Conservation (phyloP, 1,140 invertebrate genomes). For the Protaetia brevitarsis region DNA sequence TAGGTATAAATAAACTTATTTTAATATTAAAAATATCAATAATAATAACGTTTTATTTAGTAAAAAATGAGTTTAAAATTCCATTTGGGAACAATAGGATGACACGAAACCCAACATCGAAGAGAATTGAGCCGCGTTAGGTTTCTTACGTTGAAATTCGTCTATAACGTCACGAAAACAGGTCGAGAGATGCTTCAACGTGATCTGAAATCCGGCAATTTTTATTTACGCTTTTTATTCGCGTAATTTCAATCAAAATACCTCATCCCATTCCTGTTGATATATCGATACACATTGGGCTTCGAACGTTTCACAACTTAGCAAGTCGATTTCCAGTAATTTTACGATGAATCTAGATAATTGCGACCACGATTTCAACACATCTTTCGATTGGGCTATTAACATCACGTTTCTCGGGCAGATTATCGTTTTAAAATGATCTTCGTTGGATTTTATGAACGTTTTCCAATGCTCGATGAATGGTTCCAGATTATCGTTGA, state of each 20-base stretch:
- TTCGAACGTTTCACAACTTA: conserved; percentile 38
- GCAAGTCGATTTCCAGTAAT: conserved; percentile 32
- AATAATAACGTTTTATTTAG: not conserved
- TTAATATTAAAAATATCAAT: not conserved
- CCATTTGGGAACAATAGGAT: conserved; percentile 42
- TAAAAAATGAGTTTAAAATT: conserved; percentile 26
- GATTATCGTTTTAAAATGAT: conserved; percentile 35
- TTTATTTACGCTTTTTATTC: not conserved
- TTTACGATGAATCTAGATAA: conserved; percentile 31
- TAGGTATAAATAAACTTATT: conserved; percentile 7
- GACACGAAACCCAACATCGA: conserved; percentile 41
- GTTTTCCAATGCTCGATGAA: not conserved
- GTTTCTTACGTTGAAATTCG: not conserved
- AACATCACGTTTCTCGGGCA: conserved; percentile 36
- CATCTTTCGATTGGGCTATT: conserved; percentile 24
- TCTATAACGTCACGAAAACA: conserved; percentile 26
- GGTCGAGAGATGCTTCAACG: conserved; percentile 18
- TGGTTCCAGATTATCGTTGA: not conserved
- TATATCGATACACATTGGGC: conserved; percentile 41
- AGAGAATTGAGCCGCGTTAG: conserved; percentile 30
- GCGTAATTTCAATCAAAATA: too few species aligned
- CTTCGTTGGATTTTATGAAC: conserved; percentile 16
- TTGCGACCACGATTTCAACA: conserved; percentile 27
- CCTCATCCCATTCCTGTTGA: conserved; percentile 37
- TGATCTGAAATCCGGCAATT: not conserved